Evolutionary conservation across 2,113 vertebrate species (phyloP).

Genomic region (Mohoua ochrocephala): DNA sequence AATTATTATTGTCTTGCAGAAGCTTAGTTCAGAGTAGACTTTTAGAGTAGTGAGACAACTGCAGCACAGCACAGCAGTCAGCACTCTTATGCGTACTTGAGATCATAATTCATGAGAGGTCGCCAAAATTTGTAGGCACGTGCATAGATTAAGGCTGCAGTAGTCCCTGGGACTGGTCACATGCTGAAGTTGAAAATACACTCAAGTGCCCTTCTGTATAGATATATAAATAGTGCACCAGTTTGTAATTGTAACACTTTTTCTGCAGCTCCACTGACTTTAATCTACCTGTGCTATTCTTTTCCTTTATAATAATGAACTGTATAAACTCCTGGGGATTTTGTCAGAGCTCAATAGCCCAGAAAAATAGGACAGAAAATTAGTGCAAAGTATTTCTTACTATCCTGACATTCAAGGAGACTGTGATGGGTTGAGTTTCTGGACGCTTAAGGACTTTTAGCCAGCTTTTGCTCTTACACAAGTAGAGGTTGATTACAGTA

Average conservation of each 20-base stretch:
- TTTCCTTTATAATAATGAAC: conserved; percentile 15
- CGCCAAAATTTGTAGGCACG: not conserved
- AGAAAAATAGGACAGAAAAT: conserved; percentile 37
- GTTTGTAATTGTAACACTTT: not conserved
- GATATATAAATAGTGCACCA: not conserved
- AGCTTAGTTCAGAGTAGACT: not conserved
- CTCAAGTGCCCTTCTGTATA: not conserved
- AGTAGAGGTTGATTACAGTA: not conserved
- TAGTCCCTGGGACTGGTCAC: not conserved
- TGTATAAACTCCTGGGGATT: conserved; percentile 1
- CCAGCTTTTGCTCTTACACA: not conserved
- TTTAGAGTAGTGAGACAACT: not conserved
- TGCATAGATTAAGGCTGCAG: not conserved
- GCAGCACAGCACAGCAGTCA: not conserved
- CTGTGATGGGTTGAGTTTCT: not conserved
- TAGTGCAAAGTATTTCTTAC: conserved; percentile 3
- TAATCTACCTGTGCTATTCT: conserved; percentile 10
- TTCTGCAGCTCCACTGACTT: not conserved
- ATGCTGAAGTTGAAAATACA: not conserved
- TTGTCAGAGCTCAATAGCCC: not conserved
- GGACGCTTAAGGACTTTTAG: not conserved
- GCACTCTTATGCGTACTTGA: not conserved
- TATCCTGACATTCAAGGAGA: not conserved
- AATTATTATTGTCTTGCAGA: not conserved
- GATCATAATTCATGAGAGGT: not conserved